phyloP scores from a whole-genome alignment of 2,113 vertebrate genomes.

The Nestor notabilis region DNA sequence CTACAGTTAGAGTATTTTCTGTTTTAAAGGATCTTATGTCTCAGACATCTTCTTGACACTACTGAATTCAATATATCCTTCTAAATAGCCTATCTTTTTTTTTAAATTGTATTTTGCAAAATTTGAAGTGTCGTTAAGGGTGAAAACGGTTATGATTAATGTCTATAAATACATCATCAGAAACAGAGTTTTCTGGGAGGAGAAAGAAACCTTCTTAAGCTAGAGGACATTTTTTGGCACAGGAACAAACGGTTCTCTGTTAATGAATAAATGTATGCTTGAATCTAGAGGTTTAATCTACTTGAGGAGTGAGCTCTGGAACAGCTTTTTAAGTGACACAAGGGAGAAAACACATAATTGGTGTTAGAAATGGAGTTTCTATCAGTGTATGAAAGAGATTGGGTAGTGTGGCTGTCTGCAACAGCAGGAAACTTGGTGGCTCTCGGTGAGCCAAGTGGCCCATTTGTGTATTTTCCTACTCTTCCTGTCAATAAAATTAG shows the following conservation, averaged over 20 bases:
- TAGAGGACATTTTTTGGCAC: neutral
- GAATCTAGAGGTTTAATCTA: neutral
- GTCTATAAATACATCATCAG: neutral
- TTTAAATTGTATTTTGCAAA: neutral
- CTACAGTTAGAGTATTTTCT: neutral
- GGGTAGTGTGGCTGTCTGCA: neutral
- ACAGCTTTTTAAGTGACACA: neutral
- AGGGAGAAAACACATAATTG: neutral
- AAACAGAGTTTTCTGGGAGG: neutral
- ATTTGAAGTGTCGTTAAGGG: neutral
- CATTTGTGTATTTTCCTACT: neutral
- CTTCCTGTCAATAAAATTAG: neutral
- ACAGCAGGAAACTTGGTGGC: neutral
- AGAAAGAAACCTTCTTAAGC: neutral
- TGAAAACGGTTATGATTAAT: neutral
- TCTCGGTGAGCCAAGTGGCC: neutral
- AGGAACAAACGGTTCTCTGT: neutral
- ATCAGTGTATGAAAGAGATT: neutral
- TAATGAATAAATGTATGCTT: neutral
- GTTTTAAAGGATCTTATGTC: neutral
- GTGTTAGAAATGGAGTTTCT: neutral
- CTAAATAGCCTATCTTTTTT: neutral
- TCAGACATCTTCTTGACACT: neutral
- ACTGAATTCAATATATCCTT: neutral
- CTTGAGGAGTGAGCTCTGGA: neutral